Evolutionary conservation across 2,888 invertebrate genomes (phyloP).

Genomic region (Agonum fuliginosum): DNA sequence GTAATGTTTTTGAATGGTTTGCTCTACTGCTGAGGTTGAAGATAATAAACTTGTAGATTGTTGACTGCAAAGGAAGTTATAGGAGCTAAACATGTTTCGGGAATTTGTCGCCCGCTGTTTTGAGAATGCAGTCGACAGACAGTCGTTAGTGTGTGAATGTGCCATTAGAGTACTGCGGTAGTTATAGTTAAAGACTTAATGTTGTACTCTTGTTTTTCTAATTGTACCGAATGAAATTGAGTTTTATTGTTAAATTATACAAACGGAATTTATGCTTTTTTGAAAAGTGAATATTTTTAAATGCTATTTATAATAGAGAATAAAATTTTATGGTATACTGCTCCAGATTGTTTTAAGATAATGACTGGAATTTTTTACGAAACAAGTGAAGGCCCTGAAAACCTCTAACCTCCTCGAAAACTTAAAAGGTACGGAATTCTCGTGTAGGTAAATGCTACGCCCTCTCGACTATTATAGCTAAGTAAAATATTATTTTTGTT

Average conservation of each 20-base stretch:
- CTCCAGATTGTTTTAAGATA: not conserved
- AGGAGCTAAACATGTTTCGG: not conserved
- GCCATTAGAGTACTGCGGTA: not conserved
- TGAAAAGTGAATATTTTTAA: too few species aligned
- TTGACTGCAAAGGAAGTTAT: constrained; percentile 13
- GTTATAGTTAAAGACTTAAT: constrained; percentile 9
- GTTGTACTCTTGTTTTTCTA: constrained; percentile 9
- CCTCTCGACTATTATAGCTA: too few species aligned
- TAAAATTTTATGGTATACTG: too few species aligned
- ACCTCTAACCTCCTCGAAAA: too few species aligned
- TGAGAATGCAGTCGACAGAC: constrained; percentile 7
- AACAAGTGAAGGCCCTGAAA: too few species aligned
- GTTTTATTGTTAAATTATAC: not conserved
- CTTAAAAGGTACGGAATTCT: too few species aligned
- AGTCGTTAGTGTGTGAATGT: not conserved
- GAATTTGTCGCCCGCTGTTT: constrained; percentile 5
- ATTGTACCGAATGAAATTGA: not conserved
- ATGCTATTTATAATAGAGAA: too few species aligned
- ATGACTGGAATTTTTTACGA: too few species aligned
- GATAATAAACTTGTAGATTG: not conserved
- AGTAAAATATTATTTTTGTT: too few species aligned
- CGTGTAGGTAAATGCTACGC: too few species aligned
- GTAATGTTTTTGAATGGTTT: not conserved
- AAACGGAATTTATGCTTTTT: constrained; percentile 5
- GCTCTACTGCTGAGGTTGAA: not conserved